A percentile compares a stretch with the other conserved stretches of the same genome.
Conservation (phyloP, 2,888 invertebrate species). For the Tetranychus piercei region DNA sequence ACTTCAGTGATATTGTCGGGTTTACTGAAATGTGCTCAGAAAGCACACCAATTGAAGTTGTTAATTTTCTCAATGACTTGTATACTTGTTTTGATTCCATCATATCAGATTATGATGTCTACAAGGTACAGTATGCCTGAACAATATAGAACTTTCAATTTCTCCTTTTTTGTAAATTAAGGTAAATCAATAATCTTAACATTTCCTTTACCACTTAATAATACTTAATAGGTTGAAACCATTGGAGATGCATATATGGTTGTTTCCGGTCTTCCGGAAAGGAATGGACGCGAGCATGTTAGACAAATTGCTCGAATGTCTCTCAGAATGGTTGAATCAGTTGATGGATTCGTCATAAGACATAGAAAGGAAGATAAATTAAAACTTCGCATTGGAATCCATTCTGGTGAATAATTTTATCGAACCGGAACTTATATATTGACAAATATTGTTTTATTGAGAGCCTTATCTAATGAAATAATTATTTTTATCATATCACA, state of each 20-base stretch:
- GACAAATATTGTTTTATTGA: no score
- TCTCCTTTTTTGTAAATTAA: neutral
- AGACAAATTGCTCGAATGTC: slow-evolving; percentile 35
- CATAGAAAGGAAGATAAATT: slow-evolving; percentile 33
- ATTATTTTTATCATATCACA: neutral
- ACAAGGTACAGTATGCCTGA: slow-evolving; percentile 22
- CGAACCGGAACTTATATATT: neutral
- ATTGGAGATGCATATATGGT: slow-evolving; percentile 34
- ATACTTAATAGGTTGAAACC: slow-evolving; percentile 26
- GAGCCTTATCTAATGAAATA: neutral
- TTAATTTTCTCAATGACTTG: slow-evolving; percentile 28
- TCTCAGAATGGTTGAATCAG: slow-evolving; percentile 32
- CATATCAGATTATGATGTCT: slow-evolving; percentile 29
- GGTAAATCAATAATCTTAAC: neutral
- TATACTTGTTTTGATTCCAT: slow-evolving; percentile 28
- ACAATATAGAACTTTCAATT: neutral
- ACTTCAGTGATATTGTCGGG: slow-evolving; percentile 29
- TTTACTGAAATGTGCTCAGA: slow-evolving; percentile 28
- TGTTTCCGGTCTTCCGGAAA: slow-evolving; percentile 34
- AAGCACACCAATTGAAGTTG: slow-evolving; percentile 27
- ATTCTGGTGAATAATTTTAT: slow-evolving; percentile 24
- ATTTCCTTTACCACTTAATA: neutral
- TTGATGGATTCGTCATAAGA: slow-evolving; percentile 34
- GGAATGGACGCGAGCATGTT: slow-evolving; percentile 34
- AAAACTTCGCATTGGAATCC: slow-evolving; percentile 35